Evolutionary conservation across 2,797 vertebrate genomes (phyloP), one percentile per base, ranked within the genome.

Genomic region (Manis pentadactyla): DNA sequence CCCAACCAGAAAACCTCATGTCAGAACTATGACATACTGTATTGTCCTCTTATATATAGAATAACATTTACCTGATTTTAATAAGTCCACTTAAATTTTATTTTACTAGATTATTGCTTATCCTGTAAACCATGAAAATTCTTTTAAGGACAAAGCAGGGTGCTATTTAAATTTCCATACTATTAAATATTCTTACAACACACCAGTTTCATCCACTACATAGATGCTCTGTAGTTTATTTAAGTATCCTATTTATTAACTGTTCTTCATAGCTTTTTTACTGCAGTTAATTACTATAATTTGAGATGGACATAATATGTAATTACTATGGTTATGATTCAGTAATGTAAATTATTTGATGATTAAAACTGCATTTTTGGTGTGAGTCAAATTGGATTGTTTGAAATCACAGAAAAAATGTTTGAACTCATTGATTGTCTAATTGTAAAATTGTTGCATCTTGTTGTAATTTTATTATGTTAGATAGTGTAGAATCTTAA

Each of bases 241-340:
- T 92, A 94, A 86, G 81, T 59, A 93, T 81, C 87, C 46, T 89
- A 0, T 90, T 95, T 93, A 94, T 95, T 97, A 97, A 87, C 71
- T 87, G 5, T 94, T 94, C 49, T 96, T 96, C 82, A 87, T 84
- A 83, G 64, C 57, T 90, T 90, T 91, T 93, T 79, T 90, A 83
- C 85, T 95, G 75, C 0, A 91, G 73, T 92, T 94, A 97, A 97
- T 97, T 97, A 95, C 77, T 93, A 0, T 95, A 92, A 97, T 97
- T 96, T 93, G 31, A 96, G 34, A 83, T 95, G 85, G 92, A 88
- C 69, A 95, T 96, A 92, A 88, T 61, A 61, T 93, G 31, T 95
- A 96, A 96, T 97, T 97, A 92, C 59, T 85, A 4, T 94, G 68
- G 88, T 95, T 93, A 63, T 95, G 81, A 82, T 93, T 97, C 69